Evolutionary conservation across 1,140 invertebrate species (phyloP).

Genomic region (Neotoxoptera formosana): DNA sequence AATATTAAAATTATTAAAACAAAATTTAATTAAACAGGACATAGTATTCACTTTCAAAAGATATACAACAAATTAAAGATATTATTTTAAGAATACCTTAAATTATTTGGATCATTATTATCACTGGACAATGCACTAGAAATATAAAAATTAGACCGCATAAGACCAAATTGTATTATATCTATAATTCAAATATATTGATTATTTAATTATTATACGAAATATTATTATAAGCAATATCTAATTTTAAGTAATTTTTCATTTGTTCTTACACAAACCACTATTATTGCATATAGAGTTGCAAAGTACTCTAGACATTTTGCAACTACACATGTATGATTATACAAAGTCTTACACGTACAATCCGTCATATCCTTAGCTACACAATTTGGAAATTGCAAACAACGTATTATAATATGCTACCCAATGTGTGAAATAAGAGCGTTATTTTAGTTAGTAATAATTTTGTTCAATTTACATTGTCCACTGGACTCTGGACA

Average conservation of each 20-base stretch:
- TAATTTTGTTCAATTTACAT: neutral
- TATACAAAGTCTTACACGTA: neutral
- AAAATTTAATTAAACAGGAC: neutral
- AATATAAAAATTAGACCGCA: too few relatives aligned
- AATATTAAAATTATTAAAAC: neutral
- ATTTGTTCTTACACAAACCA: neutral
- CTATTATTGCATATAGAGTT: neutral
- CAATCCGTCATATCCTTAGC: neutral
- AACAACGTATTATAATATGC: neutral
- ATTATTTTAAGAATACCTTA: neutral
- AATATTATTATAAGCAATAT: neutral
- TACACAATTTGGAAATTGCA: neutral
- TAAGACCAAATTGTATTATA: neutral
- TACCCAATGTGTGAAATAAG: neutral
- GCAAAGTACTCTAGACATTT: neutral
- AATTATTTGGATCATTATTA: neutral
- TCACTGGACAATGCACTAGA: too few relatives aligned
- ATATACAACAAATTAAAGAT: neutral
- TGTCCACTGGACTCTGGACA: neutral
- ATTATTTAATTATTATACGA: too few relatives aligned
- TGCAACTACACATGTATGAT: too few relatives aligned
- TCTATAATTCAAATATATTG: neutral
- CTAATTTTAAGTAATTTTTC: neutral
- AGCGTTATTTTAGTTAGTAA: too few relatives aligned
- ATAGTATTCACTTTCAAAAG: too few relatives aligned